Evolutionary conservation across 2,113 vertebrate genomes (phyloP).

Genomic region (Naja naja): DNA sequence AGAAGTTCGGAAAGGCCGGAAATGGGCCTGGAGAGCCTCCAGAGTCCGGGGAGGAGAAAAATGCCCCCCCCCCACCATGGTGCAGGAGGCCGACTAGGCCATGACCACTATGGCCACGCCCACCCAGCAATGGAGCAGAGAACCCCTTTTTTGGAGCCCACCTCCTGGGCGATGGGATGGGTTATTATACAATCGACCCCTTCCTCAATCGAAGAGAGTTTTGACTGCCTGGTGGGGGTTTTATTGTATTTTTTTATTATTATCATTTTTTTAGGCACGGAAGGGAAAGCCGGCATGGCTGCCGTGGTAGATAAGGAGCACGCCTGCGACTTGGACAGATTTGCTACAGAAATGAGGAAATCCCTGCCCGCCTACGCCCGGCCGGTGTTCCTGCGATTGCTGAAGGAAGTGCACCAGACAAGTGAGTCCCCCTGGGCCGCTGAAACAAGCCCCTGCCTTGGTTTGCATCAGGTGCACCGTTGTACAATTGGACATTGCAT

Average conservation of each 20-base stretch:
- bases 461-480: not conserved
- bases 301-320: constrained; percentile 80
- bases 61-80: too few relatives aligned
- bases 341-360: constrained; percentile 83
- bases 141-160: too few relatives aligned
- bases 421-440: constrained; percentile 59
- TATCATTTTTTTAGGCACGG: constrained; percentile 73
- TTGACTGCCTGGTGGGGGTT: not conserved
- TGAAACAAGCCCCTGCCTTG: not conserved
- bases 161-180: too few relatives aligned
- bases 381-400: constrained; percentile 88
- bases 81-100: too few relatives aligned
- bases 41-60: too few relatives aligned
- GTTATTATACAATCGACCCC: too few relatives aligned
- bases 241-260: not conserved
- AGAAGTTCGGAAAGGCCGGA: too few relatives aligned
- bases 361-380: constrained; percentile 84
- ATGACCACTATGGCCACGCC: too few relatives aligned
- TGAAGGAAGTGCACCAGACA: constrained; percentile 89
- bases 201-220: not conserved
- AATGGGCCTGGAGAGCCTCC: too few relatives aligned
- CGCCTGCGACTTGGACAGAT: constrained; percentile 78
- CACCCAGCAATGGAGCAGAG: too few relatives aligned
- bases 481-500: accelerated
- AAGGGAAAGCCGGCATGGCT: constrained; percentile 97